Evolutionary conservation across 2,797 vertebrate genomes (phyloP).

Genomic region (Carcharodon carcharias): DNA sequence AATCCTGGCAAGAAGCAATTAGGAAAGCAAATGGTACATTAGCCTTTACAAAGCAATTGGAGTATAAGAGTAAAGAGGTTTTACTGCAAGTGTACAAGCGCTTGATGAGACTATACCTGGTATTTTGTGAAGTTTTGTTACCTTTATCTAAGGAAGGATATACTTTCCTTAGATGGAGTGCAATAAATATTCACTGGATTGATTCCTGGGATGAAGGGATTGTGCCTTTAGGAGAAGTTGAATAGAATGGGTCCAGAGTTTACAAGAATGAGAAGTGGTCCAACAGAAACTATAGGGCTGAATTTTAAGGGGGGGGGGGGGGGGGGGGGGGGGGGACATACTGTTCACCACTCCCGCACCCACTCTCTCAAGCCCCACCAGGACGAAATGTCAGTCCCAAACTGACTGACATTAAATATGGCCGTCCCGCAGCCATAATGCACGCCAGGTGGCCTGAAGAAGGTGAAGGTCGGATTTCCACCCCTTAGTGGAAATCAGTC

Average conservation of each 20-base stretch:
- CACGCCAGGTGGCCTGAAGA: no score
- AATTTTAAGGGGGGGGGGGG: no score
- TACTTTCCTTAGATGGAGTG: not conserved
- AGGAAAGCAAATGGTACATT: not conserved
- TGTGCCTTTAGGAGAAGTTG: not conserved
- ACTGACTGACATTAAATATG: no score
- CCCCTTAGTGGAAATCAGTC: no score
- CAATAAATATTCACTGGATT: not conserved
- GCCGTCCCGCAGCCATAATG: no score
- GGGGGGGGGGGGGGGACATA: no score
- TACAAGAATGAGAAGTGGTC: not conserved
- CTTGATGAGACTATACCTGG: not conserved
- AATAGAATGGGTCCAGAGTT: not conserved
- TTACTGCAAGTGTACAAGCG: not conserved
- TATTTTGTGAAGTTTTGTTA: not conserved
- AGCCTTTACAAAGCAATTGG: not conserved
- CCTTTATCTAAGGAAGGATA: not conserved
- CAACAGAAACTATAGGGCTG: not conserved
- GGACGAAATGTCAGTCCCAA: no score
- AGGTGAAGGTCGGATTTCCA: no score
- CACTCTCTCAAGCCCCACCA: no score
- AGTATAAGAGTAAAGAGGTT: not conserved
- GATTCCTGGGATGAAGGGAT: not conserved
- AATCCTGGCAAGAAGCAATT: not conserved
- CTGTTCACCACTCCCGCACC: no score